phyloP scores from a whole-genome alignment of 2,797 vertebrate species.

The Myotis vivesi region DNA sequence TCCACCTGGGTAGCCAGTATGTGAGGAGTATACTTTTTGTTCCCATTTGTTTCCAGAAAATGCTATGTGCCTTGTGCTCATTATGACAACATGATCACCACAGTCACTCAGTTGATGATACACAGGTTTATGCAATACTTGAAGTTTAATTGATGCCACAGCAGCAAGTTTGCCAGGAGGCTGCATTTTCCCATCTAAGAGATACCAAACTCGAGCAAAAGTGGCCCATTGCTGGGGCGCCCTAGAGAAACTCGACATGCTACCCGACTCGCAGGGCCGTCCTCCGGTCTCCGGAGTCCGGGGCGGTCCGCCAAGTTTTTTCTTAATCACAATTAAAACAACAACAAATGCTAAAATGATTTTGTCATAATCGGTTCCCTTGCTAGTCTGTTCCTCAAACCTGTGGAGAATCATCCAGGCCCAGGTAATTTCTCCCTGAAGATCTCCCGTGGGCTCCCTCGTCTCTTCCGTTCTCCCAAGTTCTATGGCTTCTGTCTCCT shows the following conservation, averaged over 20 bases:
- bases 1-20: too few species aligned
- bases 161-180: too few species aligned
- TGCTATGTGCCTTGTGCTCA: constrained; percentile 95
- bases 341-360: neutral
- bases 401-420: neutral
- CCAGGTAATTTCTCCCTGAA: neutral
- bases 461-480: neutral
- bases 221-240: too few species aligned
- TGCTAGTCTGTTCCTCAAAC: neutral
- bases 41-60: constrained; percentile 99
- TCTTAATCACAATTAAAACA: neutral
- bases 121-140: too few species aligned
- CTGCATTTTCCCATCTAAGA: too few species aligned
- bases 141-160: too few species aligned
- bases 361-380: neutral
- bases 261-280: too few species aligned
- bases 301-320: too few species aligned
- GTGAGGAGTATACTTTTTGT: constrained; percentile 98
- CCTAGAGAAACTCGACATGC: too few species aligned
- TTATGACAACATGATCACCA: constrained; percentile 97
- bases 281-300: too few species aligned
- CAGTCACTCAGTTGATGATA: too few species aligned
- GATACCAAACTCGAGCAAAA: too few species aligned
- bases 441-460: neutral
- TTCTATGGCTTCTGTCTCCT: neutral